Conservation (phyloP, 2,797 vertebrate genomes). For the Pseudomugil gertrudae region DNA sequence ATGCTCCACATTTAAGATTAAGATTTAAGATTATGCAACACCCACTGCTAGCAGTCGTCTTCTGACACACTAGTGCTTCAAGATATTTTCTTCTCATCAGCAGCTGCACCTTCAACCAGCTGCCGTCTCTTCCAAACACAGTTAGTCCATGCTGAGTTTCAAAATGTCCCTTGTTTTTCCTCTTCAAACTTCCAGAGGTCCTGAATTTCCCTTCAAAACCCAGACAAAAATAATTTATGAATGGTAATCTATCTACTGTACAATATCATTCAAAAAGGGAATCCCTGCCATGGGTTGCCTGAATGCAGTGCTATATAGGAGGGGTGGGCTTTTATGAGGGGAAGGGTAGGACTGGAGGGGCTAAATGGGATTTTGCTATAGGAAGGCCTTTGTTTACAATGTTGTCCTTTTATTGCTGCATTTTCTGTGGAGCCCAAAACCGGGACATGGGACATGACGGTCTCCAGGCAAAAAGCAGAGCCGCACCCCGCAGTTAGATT, state of each 20-base stretch:
- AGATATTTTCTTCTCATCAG: conserved; percentile 28
- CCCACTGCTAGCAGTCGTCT: conserved; percentile 19
- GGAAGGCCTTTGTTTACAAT: conserved; percentile 69
- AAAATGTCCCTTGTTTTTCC: conserved; percentile 44
- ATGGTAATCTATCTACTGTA: conserved; percentile 94
- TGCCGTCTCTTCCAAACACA: conserved; percentile 31
- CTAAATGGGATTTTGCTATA: conserved; percentile 56
- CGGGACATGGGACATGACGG: conserved; percentile 44
- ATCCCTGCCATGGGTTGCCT: conserved; percentile 96
- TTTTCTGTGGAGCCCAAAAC: conserved; percentile 78
- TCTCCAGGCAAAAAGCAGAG: conserved; percentile 76
- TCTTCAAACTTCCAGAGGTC: conserved; percentile 84
- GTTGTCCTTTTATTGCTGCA: conserved; percentile 91
- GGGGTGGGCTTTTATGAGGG: conserved; percentile 30
- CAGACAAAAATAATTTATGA: conserved; percentile 96
- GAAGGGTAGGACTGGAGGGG: conserved; percentile 17
- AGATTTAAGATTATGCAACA: conserved; percentile 20
- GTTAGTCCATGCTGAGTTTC: conserved; percentile 44
- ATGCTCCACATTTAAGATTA: conserved; percentile 31
- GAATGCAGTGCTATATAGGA: conserved; percentile 80
- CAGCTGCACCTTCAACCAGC: conserved; percentile 26
- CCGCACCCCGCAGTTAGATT: conserved; percentile 58
- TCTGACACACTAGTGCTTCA: conserved; percentile 24
- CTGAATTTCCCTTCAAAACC: conserved; percentile 83
- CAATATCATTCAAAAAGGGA: conserved; percentile 90